Percentiles rank a stretch among this genome's conserved stretches.
phyloP scores from a whole-genome alignment of 2,888 invertebrate genomes.

The Tupiocoris notatus region DNA sequence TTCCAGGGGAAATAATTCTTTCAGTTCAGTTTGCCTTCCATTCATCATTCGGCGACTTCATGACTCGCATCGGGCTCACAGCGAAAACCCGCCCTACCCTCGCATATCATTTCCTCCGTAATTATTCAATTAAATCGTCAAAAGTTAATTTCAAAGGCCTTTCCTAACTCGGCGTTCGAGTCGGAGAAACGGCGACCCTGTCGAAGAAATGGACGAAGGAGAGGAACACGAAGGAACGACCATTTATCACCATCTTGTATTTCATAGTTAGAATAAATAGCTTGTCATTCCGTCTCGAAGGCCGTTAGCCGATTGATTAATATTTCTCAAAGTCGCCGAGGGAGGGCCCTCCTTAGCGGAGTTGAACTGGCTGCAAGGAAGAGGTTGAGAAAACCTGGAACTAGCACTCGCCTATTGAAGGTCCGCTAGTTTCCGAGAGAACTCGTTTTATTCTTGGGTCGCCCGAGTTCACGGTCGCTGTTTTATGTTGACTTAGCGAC shows the following conservation, averaged over 20 bases:
- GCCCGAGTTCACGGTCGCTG: neutral
- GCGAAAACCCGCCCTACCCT: constrained; percentile 7
- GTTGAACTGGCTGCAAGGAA: neutral
- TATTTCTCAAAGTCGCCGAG: constrained; percentile 27
- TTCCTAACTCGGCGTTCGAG: no score
- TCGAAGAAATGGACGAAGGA: neutral
- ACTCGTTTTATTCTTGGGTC: neutral
- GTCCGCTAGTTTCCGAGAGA: neutral
- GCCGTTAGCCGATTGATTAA: constrained; percentile 40
- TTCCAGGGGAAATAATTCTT: neutral
- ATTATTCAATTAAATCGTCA: constrained; percentile 37
- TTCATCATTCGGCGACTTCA: neutral
- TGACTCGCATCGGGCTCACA: neutral
- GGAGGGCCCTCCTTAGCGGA: neutral
- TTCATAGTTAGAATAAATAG: constrained; percentile 40
- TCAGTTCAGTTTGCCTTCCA: neutral
- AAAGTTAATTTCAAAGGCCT: constrained; percentile 3
- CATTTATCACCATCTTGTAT: constrained; percentile 40
- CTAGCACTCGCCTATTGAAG: neutral
- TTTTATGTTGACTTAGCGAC: neutral
- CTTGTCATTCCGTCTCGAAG: constrained; percentile 40
- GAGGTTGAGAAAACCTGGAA: no score
- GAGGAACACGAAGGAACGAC: neutral
- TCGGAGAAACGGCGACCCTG: neutral
- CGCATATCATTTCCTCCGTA: constrained; percentile 27